Base-by-base conservation (phyloP, 2,888 invertebrate genomes). In the Agrilus cyanescens region DNA sequence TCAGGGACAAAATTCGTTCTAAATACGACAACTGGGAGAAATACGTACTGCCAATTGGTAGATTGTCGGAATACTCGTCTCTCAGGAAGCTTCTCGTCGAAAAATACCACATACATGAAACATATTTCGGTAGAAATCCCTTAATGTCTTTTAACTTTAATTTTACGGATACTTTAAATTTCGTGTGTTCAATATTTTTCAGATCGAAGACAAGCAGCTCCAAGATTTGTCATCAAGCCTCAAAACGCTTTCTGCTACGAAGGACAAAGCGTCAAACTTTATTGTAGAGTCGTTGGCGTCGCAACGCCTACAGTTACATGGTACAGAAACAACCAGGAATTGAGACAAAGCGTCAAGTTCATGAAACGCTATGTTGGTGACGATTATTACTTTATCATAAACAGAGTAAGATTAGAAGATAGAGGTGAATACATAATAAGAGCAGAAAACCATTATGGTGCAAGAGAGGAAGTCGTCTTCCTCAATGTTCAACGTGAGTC, bases 331-430 rank as follows among this genome's bases (percentile, higher is more conserved):
- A 90, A 89, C 67, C 78, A 81, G 59, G 96, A 96, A 63, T 71
- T 98, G 41, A 75, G 90, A 42, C 97, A 98, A 70, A 94, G 94
- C 54, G 95, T 96, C 51, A 99, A 99, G 70, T 95, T 89, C 69
- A 98, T 98, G 97, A 97, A 97, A 72, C 82, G 95, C 59, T 98
- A 97, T 64, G 78, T 82, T 34, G 91, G 88, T 41, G 93, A 96
- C 57, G 94, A 97, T 61, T 98, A 93, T 67, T 93, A 94, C 68
- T 91, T 99, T 67, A 84, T 95, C 50, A 95, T 99, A 55, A 97
- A 96, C 71, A 82, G 98, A 54, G 88, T 88, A 32, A 94, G 90
- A 67, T 67, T 91, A 50, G 90, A 94, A 49, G 97, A 98, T 69
- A 82, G 94, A 58, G 98, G 97, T 53, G 96, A 97, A 68, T 97